Evolutionary conservation across 2,888 invertebrate species (phyloP), one percentile per base, ranked within the genome.

Genomic region (Lepidocyrtinus sp.): DNA sequence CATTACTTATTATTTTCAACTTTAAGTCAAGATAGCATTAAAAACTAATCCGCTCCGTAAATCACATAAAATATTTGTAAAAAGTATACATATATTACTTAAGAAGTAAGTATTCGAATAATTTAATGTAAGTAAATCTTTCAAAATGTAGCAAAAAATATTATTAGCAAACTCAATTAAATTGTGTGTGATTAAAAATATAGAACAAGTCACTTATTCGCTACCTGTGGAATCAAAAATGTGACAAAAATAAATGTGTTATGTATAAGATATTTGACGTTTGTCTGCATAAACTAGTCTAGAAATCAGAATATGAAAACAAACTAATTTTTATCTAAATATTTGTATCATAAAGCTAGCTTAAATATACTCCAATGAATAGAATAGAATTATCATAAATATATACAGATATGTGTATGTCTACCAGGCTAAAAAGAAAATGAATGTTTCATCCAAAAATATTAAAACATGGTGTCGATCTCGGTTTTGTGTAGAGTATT

Each of bases 181-280:
- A 50, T 50, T 50, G 12, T 50, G 15, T 50, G 50, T 36, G 36
- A 36, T 36, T 36, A 36, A 36, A 36, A 50, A n/a, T 50, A 12
- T n/a, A 50, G 15, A 64, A 24, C n/a, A 26, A 26, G 17, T 25
- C 63, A 64, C 25, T 17, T 70, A 59, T 71, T 70, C 65, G 76
- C 70, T 76, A 76, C 76, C 76, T 76, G 76, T 68, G 26, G 46
- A 72, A 27, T 26, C 62, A 69, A 69, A 69, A 67, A 25, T 50
- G 50, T 50, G 50, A 50, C 50, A 50, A 50, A 50, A 50, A 17
- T 50, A n/a, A 12, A 7, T 50, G 5, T n/a, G n/a, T n/a, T n/a
- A n/a, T n/a, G n/a, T n/a, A n/a, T n/a, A n/a, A n/a, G n/a, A n/a
- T n/a, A n/a, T n/a, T n/a, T n/a, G n/a, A n/a, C n/a, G n/a, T n/a